Percentiles rank a stretch among this genome's conserved stretches.
Conservation (phyloP, 2,797 vertebrate genomes). For the Petrocephalus sullivani region DNA sequence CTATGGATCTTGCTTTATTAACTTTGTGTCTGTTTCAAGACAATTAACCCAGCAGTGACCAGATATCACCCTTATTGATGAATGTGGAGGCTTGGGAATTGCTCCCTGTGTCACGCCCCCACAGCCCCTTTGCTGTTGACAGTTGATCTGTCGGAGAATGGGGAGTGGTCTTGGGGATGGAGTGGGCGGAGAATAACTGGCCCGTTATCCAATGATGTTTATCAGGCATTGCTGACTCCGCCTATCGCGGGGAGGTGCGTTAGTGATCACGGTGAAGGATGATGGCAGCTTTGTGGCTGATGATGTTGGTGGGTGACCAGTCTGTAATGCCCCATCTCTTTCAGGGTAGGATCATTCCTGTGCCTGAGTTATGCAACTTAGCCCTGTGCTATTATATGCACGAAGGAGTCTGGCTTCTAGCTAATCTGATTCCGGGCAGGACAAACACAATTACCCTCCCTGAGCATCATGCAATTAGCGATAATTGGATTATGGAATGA, state of each 20-base stretch:
- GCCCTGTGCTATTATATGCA: neutral
- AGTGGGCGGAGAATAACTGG: neutral
- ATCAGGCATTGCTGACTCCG: neutral
- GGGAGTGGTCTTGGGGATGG: neutral
- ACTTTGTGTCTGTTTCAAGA: slow-evolving; percentile 42
- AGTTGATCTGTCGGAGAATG: too few relatives aligned
- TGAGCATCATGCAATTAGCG: slow-evolving; percentile 51
- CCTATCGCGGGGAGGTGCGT: neutral
- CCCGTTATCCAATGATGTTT: neutral
- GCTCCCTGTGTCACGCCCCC: neutral
- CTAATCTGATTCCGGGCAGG: slow-evolving; percentile 58
- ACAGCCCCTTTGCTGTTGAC: neutral
- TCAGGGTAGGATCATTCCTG: slow-evolving; percentile 15
- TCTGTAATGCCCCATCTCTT: neutral
- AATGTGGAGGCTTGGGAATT: neutral
- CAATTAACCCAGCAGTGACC: slow-evolving; percentile 45
- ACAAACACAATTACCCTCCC: slow-evolving; percentile 57
- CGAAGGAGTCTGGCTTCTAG: slow-evolving; percentile 48
- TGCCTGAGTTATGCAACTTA: slow-evolving; percentile 49
- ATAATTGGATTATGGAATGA: slow-evolving; percentile 49
- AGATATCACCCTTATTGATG: slow-evolving; percentile 16
- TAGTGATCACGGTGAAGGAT: neutral
- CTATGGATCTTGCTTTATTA: slow-evolving; percentile 59
- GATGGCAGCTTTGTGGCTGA: neutral
- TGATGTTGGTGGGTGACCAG: neutral